Percentiles rank a stretch among this genome's conserved stretches.
Evolutionary conservation across 2,888 invertebrate species (phyloP).

Genomic region (Lithodes maja): DNA sequence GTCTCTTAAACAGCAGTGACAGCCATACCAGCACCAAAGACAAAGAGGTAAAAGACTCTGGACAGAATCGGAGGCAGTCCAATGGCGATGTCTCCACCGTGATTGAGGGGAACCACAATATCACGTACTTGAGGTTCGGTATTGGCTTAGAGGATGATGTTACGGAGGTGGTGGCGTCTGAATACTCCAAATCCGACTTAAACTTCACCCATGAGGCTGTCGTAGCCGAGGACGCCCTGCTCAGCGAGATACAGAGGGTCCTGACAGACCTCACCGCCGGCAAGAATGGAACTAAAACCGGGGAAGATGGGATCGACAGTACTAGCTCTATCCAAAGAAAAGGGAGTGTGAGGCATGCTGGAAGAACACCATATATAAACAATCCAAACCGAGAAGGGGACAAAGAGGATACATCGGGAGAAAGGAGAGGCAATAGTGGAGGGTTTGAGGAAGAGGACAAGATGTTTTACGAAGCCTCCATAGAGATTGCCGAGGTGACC

Average conservation of each 20-base stretch:
- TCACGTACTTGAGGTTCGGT: constrained; percentile 56
- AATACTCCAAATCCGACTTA: constrained; percentile 23
- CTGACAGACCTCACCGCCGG: constrained; percentile 30
- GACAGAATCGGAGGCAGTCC: constrained; percentile 13
- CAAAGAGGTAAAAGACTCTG: not conserved
- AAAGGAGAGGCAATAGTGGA: constrained; percentile 45
- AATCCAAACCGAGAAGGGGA: not conserved
- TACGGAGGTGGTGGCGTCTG: constrained; percentile 34
- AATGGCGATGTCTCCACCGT: constrained; percentile 44
- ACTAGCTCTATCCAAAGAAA: not conserved
- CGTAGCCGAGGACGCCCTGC: constrained; percentile 31
- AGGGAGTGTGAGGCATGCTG: not conserved
- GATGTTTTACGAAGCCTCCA: constrained; percentile 5
- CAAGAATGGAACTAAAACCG: constrained; percentile 2
- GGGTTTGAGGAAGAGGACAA: constrained; percentile 72
- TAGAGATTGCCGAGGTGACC: constrained; percentile 39
- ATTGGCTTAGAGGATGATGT: constrained; percentile 50
- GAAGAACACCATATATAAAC: not conserved
- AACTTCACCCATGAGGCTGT: not conserved
- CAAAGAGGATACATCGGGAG: not conserved
- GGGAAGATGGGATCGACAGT: not conserved
- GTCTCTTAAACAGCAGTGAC: constrained; percentile 52
- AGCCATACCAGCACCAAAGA: constrained; percentile 28
- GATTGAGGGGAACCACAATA: constrained; percentile 56
- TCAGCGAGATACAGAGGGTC: constrained; percentile 41